Base-by-base conservation (phyloP, 2,888 invertebrate species). In the Saturnia pavonia region DNA sequence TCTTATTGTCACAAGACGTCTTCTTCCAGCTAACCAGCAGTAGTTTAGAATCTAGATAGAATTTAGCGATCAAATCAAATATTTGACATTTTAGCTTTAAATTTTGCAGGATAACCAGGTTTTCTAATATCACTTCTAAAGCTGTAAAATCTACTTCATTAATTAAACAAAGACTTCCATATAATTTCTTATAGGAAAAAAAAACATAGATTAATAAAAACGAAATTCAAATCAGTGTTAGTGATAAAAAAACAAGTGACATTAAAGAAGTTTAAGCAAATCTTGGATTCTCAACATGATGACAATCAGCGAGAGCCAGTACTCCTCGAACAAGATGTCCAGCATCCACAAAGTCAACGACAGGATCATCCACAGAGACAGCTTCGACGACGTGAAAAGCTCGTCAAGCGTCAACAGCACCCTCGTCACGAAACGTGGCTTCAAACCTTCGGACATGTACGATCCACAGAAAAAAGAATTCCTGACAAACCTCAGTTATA, bases 381-480 rank as follows among this genome's bases (percentile, higher is more conserved):
- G 89, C 84, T 94, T 88, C 78, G 91, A 94, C 71, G 94, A 94
- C 77, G 88, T 89, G 72, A 91, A 94, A 77, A 94, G 92, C 73
- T 94, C 94, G 0, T 91, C 92, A 22, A 91, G 91, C 34, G 87
- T 92, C 70, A 94, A 93, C 86, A 95, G 95, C 84, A 94, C 95
- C 22, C 94, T 97, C 74, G 95, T 97, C 83, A 95, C 95, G 69
- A 95, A 95, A 75, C 94, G 97, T 45, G 97, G 98, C 51, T 97
- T 97, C 90, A 97, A 97, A 82, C 98, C 98, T 1, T 97, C 97
- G 2, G 98, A 98, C 90, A 95, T 96, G 88, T 96, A 96, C 85
- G 97, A 98, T 90, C 97, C 97, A 0, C 94, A 94, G 78, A 98
- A 98, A 91, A 96, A 96, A 86, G 96, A 96, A 82, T 97, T 98